Base-by-base conservation (phyloP, 2,888 invertebrate species). In the Halictus ligatus region DNA sequence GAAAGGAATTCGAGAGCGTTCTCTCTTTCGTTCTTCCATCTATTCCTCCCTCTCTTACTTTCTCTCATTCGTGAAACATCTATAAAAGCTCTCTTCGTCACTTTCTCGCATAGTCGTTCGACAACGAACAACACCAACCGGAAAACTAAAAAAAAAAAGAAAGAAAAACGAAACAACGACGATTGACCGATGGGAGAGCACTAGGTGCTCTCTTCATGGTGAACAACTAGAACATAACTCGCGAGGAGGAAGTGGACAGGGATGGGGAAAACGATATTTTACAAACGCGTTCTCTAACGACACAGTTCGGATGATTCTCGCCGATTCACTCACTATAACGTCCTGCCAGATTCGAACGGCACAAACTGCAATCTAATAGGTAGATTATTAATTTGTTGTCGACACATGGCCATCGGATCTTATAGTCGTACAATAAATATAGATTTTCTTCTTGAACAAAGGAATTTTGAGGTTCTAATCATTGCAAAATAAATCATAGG, bases 41-140 rank as follows among this genome's bases (percentile, higher is more conserved):
- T 40, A 15, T 58, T 13, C 29, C 29, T 25, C n/a, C 12, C 29
- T 2, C 71, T 21, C 21, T 43, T 50, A 54, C 15, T 29, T 60
- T 21, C 73, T 75, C 73, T 21, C 77, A 79, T 50, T 78, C 73
- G 71, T 83, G 85, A 83, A 84, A 80, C 84, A 77, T 84, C 82
- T 43, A 18, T 60, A 75, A 75, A 83, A 82, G 75, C 75, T 69
- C 80, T 71, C 40, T 13, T 43, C n/a, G 40, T 71, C 71, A 60
- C 75, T 50, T 71, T 80, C 80, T 72, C 73, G n/a, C 69, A 50
- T 35, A 74, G 76, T 79, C 78, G 78, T 75, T 71, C 83, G 67
- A 75, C 21, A 21, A 18, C 73, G 78, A 79, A 86, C 80, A 64
- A 71, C 82, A 74, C 60, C 50, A n/a, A 75, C 60, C 25, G 25